Conservation (phyloP, 2,113 vertebrate species). For the Thamnaconus septentrionalis region DNA sequence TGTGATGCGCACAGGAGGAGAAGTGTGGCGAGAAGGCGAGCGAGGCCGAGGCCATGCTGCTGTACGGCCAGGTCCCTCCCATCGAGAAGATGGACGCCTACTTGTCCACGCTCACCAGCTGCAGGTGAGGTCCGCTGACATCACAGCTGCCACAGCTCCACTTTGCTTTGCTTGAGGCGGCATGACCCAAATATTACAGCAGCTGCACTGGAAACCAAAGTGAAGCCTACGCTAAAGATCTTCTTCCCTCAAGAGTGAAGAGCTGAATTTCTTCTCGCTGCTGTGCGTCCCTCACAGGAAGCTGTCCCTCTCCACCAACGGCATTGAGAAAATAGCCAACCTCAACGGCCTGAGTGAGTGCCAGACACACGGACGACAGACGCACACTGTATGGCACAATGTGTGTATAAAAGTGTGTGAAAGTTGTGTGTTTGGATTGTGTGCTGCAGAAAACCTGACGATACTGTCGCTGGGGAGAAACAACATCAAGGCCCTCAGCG, state of each 20-base stretch:
- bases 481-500: slow-evolving; percentile 93
- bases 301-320: slow-evolving; percentile 94
- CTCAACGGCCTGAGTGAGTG: slow-evolving; percentile 93
- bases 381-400: neutral
- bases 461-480: slow-evolving; percentile 96
- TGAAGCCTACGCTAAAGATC: neutral
- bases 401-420: neutral
- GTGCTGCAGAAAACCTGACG: slow-evolving; percentile 85
- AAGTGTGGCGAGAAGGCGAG: slow-evolving; percentile 84
- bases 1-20: slow-evolving; percentile 81
- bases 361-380: neutral
- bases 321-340: slow-evolving; percentile 97
- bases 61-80: slow-evolving; percentile 91
- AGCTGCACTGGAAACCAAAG: too few species aligned
- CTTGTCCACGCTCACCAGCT: slow-evolving; percentile 84
- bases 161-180: too few species aligned
- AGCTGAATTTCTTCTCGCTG: neutral
- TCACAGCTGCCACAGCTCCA: neutral
- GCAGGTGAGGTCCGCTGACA: slow-evolving; percentile 84
- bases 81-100: slow-evolving; percentile 95
- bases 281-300: slow-evolving; percentile 77
- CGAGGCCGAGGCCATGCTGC: slow-evolving; percentile 87
- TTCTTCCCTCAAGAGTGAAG: neutral
- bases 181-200: too few species aligned
- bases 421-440: slow-evolving; percentile 7